These are phyloP conservation scores for Natator depressus DNA, from an alignment of 2,113 vertebrate species.

Conservation along the genomic window DNA sequence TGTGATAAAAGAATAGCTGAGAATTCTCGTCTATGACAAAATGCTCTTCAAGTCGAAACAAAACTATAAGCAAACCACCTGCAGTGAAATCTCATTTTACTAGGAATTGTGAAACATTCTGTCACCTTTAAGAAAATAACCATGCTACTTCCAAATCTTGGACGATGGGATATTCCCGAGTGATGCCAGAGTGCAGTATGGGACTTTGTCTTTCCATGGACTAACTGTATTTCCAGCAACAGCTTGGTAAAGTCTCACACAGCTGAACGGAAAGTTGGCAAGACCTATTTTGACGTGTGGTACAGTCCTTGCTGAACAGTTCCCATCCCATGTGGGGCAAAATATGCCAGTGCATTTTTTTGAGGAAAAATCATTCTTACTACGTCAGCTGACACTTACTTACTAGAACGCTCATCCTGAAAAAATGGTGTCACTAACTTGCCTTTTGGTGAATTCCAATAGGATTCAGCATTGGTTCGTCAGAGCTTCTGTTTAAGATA, in stretches of 20 bases:
- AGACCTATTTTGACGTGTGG: not conserved
- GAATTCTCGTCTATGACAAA: not conserved
- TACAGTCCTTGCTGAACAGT: not conserved
- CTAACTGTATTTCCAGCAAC: not conserved
- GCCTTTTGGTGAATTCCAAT: not conserved
- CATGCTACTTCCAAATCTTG: not conserved
- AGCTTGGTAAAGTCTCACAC: not conserved
- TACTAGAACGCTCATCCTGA: not conserved
- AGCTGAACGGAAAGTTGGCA: not conserved
- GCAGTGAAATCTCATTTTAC: not conserved
- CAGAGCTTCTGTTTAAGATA: not conserved
- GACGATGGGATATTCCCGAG: not conserved
- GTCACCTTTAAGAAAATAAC: not conserved
- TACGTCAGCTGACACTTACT: not conserved
- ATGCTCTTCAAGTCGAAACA: not conserved
- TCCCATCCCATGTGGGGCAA: not conserved
- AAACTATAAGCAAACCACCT: not conserved
- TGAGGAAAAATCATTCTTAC: not conserved
- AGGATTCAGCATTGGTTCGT: not conserved
- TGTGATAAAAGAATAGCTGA: not conserved
- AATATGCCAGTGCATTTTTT: not conserved
- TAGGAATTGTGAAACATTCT: not conserved
- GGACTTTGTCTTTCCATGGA: not conserved
- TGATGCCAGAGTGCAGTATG: not conserved
- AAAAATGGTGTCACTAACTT: not conserved